Conservation (phyloP, 2,888 invertebrate species). For the Nebria salina region DNA sequence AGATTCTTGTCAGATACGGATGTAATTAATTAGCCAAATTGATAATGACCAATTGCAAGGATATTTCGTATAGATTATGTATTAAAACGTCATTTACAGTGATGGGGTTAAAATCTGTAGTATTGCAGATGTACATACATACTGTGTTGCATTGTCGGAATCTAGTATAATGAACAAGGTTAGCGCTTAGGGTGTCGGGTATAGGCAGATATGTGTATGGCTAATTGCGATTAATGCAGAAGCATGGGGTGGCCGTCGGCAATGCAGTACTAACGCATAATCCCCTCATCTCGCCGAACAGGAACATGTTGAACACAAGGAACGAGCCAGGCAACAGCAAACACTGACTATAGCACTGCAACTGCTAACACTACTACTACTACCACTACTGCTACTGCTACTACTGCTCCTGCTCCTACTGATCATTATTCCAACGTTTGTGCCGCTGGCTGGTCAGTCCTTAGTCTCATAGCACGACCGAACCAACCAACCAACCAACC, state of each 20-base stretch:
- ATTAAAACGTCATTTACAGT: too few relatives aligned
- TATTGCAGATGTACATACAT: neutral
- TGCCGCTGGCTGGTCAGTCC: conserved; percentile 3
- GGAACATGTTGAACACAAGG: neutral
- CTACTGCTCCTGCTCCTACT: neutral
- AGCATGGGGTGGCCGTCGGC: conserved; percentile 33
- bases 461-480: neutral
- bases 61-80: too few relatives aligned
- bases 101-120: neutral
- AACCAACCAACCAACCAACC: neutral
- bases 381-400: neutral
- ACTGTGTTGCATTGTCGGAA: neutral
- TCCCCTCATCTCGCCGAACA: conserved; percentile 18
- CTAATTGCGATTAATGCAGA: conserved; percentile 41
- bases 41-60: too few relatives aligned
- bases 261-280: conserved; percentile 38
- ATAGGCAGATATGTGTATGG: conserved; percentile 15
- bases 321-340: neutral
- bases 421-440: conserved; percentile 19
- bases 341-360: neutral
- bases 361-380: neutral
- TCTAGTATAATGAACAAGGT: neutral
- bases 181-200: neutral
- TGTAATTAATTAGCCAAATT: too few relatives aligned
- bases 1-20: too few relatives aligned